A percentile compares a stretch with the other conserved stretches of the same genome.
phyloP scores from a whole-genome alignment of 2,113 vertebrate genomes.

The Brienomyrus brachyistius region DNA sequence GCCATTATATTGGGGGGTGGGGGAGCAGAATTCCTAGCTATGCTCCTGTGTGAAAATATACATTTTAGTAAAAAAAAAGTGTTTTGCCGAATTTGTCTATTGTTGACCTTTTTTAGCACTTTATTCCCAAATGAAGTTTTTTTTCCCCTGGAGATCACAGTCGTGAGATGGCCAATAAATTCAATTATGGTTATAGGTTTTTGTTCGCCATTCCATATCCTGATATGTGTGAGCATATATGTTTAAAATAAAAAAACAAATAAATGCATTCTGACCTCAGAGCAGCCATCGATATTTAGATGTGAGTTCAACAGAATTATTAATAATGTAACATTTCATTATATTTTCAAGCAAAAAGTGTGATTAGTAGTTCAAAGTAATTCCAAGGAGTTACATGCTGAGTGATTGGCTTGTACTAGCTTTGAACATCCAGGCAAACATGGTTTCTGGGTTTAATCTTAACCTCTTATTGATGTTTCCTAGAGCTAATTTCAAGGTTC shows the following conservation, averaged over 20 bases:
- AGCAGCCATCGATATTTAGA: neutral
- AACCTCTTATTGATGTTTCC: constrained; percentile 7
- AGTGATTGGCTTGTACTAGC: neutral
- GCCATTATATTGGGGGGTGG: neutral
- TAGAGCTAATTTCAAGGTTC: constrained; percentile 10
- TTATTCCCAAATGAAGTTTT: neutral
- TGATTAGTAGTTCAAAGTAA: neutral
- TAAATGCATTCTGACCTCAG: neutral
- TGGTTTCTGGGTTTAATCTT: constrained; percentile 9
- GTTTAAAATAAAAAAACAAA: neutral
- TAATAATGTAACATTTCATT: constrained; percentile 6
- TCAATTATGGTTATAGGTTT: neutral
- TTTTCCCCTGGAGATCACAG: neutral
- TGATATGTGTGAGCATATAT: neutral
- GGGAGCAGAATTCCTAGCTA: neutral
- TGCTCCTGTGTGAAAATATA: neutral
- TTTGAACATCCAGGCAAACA: neutral
- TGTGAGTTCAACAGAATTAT: neutral
- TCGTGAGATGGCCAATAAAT: neutral
- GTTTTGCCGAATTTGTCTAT: neutral
- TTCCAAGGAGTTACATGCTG: neutral
- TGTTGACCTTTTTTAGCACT: neutral
- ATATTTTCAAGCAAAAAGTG: neutral
- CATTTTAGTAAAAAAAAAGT: neutral
- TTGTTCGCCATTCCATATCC: neutral